These are phyloP conservation scores for Trididemnum nubilum DNA, from an alignment of 23 tunicate species.

Conservation along the genomic window DNA sequence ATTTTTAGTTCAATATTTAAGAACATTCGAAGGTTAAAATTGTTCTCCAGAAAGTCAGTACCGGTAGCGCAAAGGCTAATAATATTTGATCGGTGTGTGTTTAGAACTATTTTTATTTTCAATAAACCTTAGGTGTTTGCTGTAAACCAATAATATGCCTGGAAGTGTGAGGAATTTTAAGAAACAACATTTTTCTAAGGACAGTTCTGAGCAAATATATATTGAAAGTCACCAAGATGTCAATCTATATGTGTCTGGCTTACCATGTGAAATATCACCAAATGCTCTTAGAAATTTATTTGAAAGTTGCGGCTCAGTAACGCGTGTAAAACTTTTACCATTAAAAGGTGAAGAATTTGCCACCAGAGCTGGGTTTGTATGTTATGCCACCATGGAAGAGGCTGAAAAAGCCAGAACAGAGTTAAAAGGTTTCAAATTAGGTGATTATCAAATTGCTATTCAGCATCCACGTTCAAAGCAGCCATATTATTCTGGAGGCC, in stretches of 20 bases:
- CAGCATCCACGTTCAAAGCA: background rate
- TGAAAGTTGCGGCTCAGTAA: constrained; percentile 7
- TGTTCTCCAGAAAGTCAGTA: too few relatives aligned
- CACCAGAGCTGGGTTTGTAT: constrained; percentile 33
- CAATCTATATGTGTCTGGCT: constrained; percentile 18
- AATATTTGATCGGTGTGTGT: too few relatives aligned
- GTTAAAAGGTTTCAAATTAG: constrained; percentile 13
- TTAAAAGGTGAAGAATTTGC: background rate
- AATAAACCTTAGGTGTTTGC: too few relatives aligned
- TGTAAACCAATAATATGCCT: too few relatives aligned
- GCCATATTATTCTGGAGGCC: background rate
- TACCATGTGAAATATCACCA: constrained; percentile 24
- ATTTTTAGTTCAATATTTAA: too few relatives aligned
- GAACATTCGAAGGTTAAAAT: too few relatives aligned
- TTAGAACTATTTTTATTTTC: too few relatives aligned
- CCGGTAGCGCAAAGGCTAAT: too few relatives aligned
- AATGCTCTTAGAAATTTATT: constrained; percentile 17
- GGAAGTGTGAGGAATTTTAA: too few relatives aligned
- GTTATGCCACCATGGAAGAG: constrained; percentile 5
- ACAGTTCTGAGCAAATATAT: too few relatives aligned
- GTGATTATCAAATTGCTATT: background rate
- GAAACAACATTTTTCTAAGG: too few relatives aligned
- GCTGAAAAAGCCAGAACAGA: constrained; percentile 25
- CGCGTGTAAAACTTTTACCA: background rate
- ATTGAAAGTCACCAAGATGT: background rate